Evolutionary conservation across 2,888 invertebrate genomes (phyloP).

Genomic region (Aspidiotus destructor): DNA sequence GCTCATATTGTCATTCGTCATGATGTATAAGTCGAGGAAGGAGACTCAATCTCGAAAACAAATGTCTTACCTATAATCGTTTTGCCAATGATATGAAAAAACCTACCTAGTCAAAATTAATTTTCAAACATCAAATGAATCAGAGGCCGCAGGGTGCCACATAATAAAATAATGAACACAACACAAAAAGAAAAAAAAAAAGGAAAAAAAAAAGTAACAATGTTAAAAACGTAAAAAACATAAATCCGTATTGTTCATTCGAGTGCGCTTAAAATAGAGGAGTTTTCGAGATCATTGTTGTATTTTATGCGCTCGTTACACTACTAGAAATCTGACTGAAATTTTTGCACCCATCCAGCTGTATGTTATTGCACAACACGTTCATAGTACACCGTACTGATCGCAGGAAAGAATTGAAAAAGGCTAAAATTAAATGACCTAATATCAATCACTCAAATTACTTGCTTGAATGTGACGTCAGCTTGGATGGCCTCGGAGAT

Average conservation of each 20-base stretch:
- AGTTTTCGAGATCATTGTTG: constrained; percentile 23
- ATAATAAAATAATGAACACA: constrained; percentile 21
- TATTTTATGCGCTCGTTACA: neutral
- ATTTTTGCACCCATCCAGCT: no score
- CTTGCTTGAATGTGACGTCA: no score
- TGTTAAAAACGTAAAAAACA: constrained; percentile 12
- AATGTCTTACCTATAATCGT: neutral
- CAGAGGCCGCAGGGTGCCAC: neutral
- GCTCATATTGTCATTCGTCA: constrained; percentile 16
- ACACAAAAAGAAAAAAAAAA: neutral
- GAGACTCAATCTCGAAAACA: constrained; percentile 13
- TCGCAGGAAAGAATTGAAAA: no score
- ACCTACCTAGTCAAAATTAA: neutral
- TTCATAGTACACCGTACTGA: no score
- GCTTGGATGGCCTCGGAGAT: no score
- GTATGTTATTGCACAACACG: no score
- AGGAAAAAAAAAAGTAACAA: constrained; percentile 3
- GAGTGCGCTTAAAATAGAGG: constrained; percentile 22
- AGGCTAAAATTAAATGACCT: no score
- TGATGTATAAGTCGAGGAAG: neutral
- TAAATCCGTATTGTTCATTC: constrained; percentile 14
- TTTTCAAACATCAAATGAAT: no score
- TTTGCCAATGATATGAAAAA: constrained; percentile 1
- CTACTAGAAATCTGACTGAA: no score
- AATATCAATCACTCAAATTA: no score